Evolutionary conservation across 1,140 invertebrate genomes (phyloP).

Genomic region (Brachionus calyciflorus): DNA sequence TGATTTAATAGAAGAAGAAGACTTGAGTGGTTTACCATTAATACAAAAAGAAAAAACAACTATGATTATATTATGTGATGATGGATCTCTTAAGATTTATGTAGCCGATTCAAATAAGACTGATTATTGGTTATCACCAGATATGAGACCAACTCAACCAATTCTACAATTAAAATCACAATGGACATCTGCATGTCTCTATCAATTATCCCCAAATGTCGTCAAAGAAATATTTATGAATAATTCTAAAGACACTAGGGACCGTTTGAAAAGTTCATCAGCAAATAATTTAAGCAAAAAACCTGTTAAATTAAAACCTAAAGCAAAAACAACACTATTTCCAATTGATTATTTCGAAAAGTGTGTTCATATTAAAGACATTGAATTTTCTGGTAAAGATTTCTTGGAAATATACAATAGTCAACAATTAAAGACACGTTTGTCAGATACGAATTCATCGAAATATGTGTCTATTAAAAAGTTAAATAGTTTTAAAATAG

Average conservation of each 20-base stretch:
- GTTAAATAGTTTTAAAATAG: constrained; percentile 79
- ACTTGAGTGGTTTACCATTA: neutral
- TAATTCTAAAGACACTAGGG: neutral
- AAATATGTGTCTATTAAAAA: constrained; percentile 62
- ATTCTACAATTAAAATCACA: constrained; percentile 56
- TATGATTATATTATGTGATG: constrained; percentile 86
- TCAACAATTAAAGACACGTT: constrained; percentile 84
- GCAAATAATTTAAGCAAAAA: constrained; percentile 56
- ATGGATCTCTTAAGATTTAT: constrained; percentile 84
- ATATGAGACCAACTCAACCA: constrained; percentile 51
- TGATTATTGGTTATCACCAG: constrained; percentile 61
- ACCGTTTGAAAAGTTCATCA: constrained; percentile 24
- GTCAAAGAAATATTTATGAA: neutral
- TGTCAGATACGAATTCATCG: constrained; percentile 70
- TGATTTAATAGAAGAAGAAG: constrained; percentile 58
- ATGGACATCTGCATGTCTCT: constrained; percentile 5
- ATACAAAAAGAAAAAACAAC: constrained; percentile 76
- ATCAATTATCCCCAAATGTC: neutral
- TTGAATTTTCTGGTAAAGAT: constrained; percentile 90
- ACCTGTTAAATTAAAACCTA: constrained; percentile 51
- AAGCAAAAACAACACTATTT: constrained; percentile 64
- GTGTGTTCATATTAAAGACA: constrained; percentile 80
- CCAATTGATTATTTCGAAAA: constrained; percentile 96
- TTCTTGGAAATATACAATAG: constrained; percentile 89
- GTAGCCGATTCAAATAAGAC: constrained; percentile 64